These are phyloP conservation scores for Rissa tridactyla DNA, from an alignment of 2,113 vertebrate genomes.

Conservation along the genomic window DNA sequence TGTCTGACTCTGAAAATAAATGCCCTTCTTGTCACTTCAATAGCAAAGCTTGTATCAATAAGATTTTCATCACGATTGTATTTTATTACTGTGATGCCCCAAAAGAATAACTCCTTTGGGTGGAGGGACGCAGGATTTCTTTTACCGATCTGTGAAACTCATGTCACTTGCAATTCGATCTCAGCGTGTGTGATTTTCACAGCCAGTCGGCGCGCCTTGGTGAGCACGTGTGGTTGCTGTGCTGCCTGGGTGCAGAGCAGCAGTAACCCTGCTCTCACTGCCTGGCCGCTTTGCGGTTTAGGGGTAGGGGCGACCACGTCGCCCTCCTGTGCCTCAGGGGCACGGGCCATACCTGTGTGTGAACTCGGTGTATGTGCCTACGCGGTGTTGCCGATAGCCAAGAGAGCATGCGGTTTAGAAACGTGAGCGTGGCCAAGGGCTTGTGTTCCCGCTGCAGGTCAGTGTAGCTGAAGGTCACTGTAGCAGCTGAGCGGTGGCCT, in stretches of 20 bases:
- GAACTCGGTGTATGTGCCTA: rapidly evolving
- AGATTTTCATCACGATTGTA: neutral
- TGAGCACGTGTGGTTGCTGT: neutral
- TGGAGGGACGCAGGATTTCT: neutral
- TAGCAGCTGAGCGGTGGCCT: slow-evolving; percentile 38
- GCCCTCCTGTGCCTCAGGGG: rapidly evolving
- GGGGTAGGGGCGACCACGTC: rapidly evolving
- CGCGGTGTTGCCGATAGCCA: neutral
- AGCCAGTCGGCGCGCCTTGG: neutral
- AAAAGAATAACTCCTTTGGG: neutral
- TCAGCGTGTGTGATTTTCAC: neutral
- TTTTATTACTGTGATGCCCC: neutral
- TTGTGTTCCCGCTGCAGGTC: neutral
- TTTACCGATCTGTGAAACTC: slow-evolving; percentile 1
- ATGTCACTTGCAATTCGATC: neutral
- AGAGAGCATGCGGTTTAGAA: neutral
- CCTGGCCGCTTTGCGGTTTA: too few species aligned
- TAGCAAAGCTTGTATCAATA: neutral
- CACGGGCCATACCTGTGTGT: neutral
- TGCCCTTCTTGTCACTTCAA: neutral
- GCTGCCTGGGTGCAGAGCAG: neutral
- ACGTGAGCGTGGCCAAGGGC: neutral
- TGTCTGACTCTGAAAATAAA: neutral
- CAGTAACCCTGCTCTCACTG: neutral
- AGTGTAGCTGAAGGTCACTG: neutral